Base-by-base conservation (phyloP, 2,113 vertebrate genomes). In the Columba livia region DNA sequence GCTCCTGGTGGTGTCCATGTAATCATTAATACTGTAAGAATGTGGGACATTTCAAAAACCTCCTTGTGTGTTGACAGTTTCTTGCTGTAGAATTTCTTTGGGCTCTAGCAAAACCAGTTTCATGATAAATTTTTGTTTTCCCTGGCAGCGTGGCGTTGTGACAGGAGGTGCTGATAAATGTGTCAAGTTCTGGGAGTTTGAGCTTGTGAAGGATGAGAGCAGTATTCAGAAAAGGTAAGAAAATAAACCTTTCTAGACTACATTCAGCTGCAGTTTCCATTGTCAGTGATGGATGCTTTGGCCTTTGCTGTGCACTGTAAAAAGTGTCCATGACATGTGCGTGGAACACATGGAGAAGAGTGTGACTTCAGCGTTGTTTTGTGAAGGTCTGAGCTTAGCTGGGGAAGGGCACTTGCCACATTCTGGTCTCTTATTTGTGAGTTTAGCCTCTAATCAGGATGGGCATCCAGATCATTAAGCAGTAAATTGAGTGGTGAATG, bases 181-280 rank as follows among this genome's bases (percentile, higher is more conserved):
- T 2, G 99, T 99, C 93, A 99, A 99, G 92, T 99, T 99, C 97
- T 99, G 99, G 99, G 99, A 99, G 64, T 99, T 99, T 98, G 99
- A 99, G 92, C 98, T 99, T 88, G 98, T 99, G 73, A 99, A 99
- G 89, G 99, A 99, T 86, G 78, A 98, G 69, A 97, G 79, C 29
- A 98, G 96, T 4, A 64, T 81, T n/a, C 98, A 98, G 66, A 99
- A 98, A 88, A 98, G 99, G 99, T 99, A 83, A 98, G 90, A 32
- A 51, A 50, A 70, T 6, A 56, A 65, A 36, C 11, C 29, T n/a
- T 34, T 15, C 40, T 69, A 17, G 42, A 19, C 25, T 32, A 7
- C 2, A 0, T 29, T 28, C 23, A 48, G 12, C 16, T 48, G 31
- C 25, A 71, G 31, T 10, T n/a, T 47, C 65, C 5, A 1, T 16